Conservation (phyloP, 2,888 invertebrate species). For the Nephrocerus scutellatus region DNA sequence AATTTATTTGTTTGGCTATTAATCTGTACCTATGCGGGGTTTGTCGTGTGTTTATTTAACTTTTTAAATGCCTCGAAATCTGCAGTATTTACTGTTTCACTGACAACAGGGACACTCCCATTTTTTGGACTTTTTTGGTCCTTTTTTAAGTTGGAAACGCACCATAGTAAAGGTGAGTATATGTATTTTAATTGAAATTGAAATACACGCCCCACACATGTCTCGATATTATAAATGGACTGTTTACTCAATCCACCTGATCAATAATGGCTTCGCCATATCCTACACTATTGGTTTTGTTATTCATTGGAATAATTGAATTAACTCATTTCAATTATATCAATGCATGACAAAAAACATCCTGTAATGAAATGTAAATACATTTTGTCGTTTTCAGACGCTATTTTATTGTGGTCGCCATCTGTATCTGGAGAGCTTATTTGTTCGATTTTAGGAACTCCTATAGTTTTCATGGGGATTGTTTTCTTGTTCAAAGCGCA, state of each 20-base stretch:
- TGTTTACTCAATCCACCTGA: too few relatives aligned
- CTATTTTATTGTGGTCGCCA: slow-evolving; percentile 52
- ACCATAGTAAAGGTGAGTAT: slow-evolving; percentile 42
- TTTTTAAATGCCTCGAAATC: slow-evolving; percentile 53
- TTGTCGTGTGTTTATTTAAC: slow-evolving; percentile 49
- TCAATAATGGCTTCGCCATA: too few relatives aligned
- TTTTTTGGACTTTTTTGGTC: slow-evolving; percentile 56
- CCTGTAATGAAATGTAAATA: too few relatives aligned
- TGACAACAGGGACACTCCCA: slow-evolving; percentile 51
- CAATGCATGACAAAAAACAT: too few relatives aligned
- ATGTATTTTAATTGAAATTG: not conserved
- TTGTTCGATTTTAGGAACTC: slow-evolving; percentile 54
- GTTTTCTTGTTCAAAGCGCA: slow-evolving; percentile 52
- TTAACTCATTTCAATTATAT: too few relatives aligned
- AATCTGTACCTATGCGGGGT: slow-evolving; percentile 48
- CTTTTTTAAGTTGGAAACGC: slow-evolving; percentile 49
- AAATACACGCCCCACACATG: slow-evolving; percentile 1
- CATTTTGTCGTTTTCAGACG: slow-evolving; percentile 34
- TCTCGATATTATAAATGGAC: not conserved
- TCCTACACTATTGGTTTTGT: too few relatives aligned
- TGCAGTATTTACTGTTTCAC: slow-evolving; percentile 53
- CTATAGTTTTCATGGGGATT: slow-evolving; percentile 53
- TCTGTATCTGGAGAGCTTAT: slow-evolving; percentile 56
- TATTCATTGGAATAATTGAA: too few relatives aligned
- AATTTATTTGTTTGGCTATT: slow-evolving; percentile 50